Percentiles rank a stretch among this genome's conserved stretches.
These are phyloP conservation scores for Eledona agricola DNA, from an alignment of 2,888 invertebrate species.

Conservation along the genomic window DNA sequence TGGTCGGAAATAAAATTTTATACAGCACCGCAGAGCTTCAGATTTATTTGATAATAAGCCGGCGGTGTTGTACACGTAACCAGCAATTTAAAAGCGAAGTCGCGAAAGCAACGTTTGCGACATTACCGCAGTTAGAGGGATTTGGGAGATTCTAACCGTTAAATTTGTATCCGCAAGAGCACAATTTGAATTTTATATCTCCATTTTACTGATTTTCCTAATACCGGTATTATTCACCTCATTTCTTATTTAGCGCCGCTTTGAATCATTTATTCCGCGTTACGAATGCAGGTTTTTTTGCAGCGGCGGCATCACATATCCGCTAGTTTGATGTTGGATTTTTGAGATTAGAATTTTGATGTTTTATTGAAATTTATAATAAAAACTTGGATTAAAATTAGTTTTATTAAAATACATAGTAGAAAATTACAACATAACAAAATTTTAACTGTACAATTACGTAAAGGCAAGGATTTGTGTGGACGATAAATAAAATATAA, in stretches of 20 bases:
- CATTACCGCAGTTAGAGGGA: conserved; percentile 25
- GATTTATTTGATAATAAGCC: conserved; percentile 7
- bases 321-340: conserved; percentile 18
- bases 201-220: conserved; percentile 20
- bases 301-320: conserved; percentile 10
- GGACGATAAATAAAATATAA: too few species aligned
- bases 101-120: conserved; percentile 15
- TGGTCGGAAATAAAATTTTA: too few species aligned
- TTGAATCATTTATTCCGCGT: conserved; percentile 16
- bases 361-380: too few species aligned
- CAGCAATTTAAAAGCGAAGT: conserved; percentile 30
- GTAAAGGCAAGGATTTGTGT: too few species aligned
- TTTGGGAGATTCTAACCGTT: conserved; percentile 24
- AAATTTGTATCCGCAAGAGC: conserved; percentile 29
- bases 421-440: too few species aligned
- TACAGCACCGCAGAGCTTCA: too few species aligned
- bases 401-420: too few species aligned
- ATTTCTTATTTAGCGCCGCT: conserved; percentile 25
- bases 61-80: conserved; percentile 20
- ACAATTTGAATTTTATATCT: conserved; percentile 28
- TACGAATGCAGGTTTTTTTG: conserved; percentile 8
- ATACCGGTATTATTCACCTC: conserved; percentile 28
- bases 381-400: too few species aligned
- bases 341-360: too few species aligned
- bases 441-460: too few species aligned